Evolutionary conservation across 2,113 vertebrate species (phyloP).

Genomic region (Thalassoma bifasciatum): DNA sequence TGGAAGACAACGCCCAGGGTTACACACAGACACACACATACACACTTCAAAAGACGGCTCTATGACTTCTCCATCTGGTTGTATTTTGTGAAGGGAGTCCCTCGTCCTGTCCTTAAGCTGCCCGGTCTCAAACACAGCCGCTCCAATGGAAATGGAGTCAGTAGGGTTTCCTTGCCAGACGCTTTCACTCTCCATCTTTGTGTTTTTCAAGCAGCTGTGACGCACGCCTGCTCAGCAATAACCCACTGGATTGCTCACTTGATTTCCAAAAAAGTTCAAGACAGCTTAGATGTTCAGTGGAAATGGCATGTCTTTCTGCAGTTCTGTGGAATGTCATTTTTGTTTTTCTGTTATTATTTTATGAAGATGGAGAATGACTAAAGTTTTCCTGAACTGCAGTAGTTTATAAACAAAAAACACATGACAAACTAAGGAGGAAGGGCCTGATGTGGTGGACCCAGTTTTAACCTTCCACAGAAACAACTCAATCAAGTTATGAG

Average conservation of each 20-base stretch:
- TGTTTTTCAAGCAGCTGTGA: slow-evolving; percentile 26
- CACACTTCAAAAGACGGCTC: slow-evolving; percentile 38
- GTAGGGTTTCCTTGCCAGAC: slow-evolving; percentile 41
- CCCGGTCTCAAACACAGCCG: slow-evolving; percentile 22
- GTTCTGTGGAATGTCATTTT: not conserved
- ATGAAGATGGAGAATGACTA: not conserved
- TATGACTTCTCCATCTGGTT: slow-evolving; percentile 63
- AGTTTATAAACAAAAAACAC: not conserved
- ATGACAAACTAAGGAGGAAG: not conserved
- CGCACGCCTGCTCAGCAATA: slow-evolving; percentile 18
- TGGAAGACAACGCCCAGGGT: slow-evolving; percentile 29
- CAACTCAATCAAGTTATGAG: not conserved
- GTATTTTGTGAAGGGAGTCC: slow-evolving; percentile 66
- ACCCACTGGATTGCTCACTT: not conserved
- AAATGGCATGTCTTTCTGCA: not conserved
- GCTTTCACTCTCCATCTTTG: slow-evolving; percentile 21
- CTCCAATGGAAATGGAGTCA: slow-evolving; percentile 36
- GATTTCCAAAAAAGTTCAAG: not conserved
- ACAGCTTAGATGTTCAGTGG: not conserved
- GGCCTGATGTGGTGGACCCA: not conserved
- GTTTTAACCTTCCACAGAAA: not conserved
- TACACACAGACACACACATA: slow-evolving; percentile 19
- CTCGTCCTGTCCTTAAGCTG: slow-evolving; percentile 21
- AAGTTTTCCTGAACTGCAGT: not conserved
- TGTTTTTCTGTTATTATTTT: not conserved